Evolutionary conservation across 2,888 invertebrate species (phyloP), one percentile per base, ranked within the genome.

Genomic region (Polymixis flavicincta): DNA sequence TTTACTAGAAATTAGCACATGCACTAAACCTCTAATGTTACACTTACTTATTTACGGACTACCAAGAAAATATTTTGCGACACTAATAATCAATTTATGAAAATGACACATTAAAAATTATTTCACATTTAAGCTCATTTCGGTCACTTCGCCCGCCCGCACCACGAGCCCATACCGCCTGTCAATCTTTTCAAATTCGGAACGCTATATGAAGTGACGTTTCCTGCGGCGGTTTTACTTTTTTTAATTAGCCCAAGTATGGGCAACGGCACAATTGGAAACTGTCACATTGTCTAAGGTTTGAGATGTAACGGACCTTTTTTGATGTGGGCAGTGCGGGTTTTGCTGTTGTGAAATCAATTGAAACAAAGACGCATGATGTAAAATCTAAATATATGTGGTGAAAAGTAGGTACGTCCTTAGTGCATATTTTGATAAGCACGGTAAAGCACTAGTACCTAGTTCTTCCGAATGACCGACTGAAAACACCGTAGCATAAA

Each of bases 141-240:
- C 77, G 68, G 19, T 65, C 74, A 76, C 71, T 77, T 78, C 70
- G 54, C 32, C 32, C 77, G 78, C 75, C 80, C 77, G 83, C 82
- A 85, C 88, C 85, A 85, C 85, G 63, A 37, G 71, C 74, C 88
- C 89, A 91, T 63, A 68, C 90, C 92, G 91, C 82, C 90, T 91
- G 93, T 92, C 93, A 92, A 93, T 93, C 92, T 89, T 87, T 91
- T 92, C 92, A 89, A 92, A 92, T 91, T 90, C 88, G 82, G 92
- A 92, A 91, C 90, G 86, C 85, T 83, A 87, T 88, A 89, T 78
- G 89, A 92, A 92, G 85, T 92, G 93, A 93, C 93, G 89, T 93
- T 93, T 93, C 93, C 93, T 89, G 92, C 79, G 80, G 77, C 84
- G 85, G 84, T 87, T 88, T 85, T 84, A 83, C 83, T 89, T 89